These are phyloP conservation scores for Chroicocephalus ridibundus DNA, from an alignment of 2,113 vertebrate genomes.

Conservation along the genomic window DNA sequence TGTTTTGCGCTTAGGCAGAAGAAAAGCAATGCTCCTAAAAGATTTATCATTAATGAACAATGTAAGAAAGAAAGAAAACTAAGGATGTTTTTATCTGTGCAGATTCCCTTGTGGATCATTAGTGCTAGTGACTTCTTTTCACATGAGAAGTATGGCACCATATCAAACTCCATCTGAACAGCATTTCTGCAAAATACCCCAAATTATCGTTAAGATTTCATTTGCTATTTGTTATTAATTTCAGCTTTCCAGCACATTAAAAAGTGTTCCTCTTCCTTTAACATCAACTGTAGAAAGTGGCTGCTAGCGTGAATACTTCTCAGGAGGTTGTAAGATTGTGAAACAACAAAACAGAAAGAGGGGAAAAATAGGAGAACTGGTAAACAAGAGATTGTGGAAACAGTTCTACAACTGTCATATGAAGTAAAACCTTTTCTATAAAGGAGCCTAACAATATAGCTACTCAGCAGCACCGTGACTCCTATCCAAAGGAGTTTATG, in stretches of 20 bases:
- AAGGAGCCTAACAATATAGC: background rate
- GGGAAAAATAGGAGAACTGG: background rate
- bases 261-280: background rate
- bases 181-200: background rate
- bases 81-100: background rate
- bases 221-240: background rate
- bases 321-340: background rate
- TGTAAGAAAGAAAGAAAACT: background rate
- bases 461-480: background rate
- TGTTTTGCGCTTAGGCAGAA: background rate
- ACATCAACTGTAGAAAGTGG: background rate
- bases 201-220: background rate
- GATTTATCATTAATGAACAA: background rate
- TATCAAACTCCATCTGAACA: background rate
- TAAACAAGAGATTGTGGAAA: background rate
- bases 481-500: background rate
- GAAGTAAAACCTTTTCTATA: background rate
- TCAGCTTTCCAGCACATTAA: background rate
- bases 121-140: background rate
- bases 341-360: background rate
- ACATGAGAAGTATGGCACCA: background rate
- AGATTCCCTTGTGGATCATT: background rate
- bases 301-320: background rate
- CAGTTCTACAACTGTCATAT: background rate
- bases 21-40: background rate